Percentiles rank a stretch among this genome's conserved stretches.
These are phyloP conservation scores for Halcyon smyrnensis DNA, from an alignment of 2,797 vertebrate genomes.

Conservation along the genomic window DNA sequence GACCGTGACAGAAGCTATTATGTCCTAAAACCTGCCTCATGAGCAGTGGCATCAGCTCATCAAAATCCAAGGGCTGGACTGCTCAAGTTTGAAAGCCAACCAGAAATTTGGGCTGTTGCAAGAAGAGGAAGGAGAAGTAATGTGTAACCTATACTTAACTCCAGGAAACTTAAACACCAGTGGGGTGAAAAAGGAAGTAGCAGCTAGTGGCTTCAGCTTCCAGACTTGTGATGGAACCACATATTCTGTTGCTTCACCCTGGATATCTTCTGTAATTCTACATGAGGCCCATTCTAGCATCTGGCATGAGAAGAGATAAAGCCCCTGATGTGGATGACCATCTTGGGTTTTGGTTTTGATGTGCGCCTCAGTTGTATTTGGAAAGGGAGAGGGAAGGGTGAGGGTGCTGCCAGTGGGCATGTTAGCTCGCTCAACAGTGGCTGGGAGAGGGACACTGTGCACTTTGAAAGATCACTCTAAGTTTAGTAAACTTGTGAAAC, in stretches of 20 bases:
- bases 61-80: neutral
- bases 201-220: neutral
- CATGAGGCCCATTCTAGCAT: neutral
- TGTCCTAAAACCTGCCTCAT: neutral
- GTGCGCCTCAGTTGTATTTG: neutral
- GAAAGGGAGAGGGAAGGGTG: neutral
- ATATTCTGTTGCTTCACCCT: neutral
- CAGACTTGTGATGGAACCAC: neutral
- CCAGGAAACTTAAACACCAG: neutral
- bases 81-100: neutral
- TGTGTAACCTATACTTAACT: neutral
- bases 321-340: neutral
- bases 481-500: neutral
- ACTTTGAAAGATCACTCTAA: neutral
- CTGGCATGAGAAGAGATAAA: neutral
- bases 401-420: neutral
- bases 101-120: neutral
- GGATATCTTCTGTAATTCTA: neutral
- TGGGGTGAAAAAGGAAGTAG: neutral
- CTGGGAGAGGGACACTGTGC: neutral
- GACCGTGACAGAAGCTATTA: neutral
- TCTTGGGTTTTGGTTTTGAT: neutral
- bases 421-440: neutral
- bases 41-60: neutral
- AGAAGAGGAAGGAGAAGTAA: neutral